phyloP scores from a whole-genome alignment of 1,140 invertebrate species.

The Heliconius hermathena region DNA sequence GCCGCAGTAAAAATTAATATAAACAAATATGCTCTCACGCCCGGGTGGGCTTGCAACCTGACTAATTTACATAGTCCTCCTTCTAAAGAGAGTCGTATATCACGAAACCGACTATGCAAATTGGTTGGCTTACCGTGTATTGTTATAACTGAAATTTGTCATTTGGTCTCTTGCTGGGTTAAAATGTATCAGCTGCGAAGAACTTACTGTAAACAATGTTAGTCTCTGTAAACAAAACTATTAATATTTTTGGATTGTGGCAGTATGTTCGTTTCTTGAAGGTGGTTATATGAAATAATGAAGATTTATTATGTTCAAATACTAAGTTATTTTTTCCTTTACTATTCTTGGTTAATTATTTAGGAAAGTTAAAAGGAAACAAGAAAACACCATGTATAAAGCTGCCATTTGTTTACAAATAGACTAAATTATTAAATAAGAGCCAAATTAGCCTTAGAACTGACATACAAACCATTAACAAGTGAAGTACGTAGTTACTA shows the following conservation, averaged over 20 bases:
- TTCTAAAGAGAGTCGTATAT: neutral
- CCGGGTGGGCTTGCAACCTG: constrained; percentile 64
- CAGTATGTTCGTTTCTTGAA: neutral
- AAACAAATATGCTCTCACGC: constrained; percentile 73
- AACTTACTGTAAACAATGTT: neutral
- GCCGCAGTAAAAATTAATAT: constrained; percentile 77
- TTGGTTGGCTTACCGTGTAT: constrained; percentile 41
- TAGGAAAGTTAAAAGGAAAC: no score
- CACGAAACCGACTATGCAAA: constrained; percentile 15
- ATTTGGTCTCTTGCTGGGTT: constrained; percentile 50
- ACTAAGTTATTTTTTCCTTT: neutral
- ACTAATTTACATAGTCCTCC: constrained; percentile 41
- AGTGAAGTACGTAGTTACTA: no score
- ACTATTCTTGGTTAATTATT: neutral
- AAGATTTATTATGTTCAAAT: neutral
- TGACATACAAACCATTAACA: no score
- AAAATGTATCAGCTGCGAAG: constrained; percentile 35
- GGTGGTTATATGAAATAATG: neutral
- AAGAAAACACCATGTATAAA: no score
- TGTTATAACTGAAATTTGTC: constrained; percentile 54
- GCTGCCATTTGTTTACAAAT: no score
- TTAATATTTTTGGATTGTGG: neutral
- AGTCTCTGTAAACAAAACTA: neutral
- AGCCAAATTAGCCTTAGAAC: no score
- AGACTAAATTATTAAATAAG: no score